Base-by-base conservation (phyloP, 2,888 invertebrate genomes). In the Tolmerus cingulatus region DNA sequence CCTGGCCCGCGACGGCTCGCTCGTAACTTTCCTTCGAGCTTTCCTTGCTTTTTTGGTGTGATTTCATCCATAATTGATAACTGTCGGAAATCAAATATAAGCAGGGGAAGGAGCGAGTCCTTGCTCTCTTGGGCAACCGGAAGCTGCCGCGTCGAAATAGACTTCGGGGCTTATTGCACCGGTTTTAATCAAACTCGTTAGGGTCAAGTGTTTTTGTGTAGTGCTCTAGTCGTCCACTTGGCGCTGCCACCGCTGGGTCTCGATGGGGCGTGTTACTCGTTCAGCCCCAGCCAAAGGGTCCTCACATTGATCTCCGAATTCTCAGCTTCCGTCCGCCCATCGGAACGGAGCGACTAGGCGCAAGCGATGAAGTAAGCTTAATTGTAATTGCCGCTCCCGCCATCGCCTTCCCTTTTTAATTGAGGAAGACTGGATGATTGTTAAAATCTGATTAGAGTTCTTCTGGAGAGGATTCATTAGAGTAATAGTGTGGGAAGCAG, bases 151-250 rank as follows among this genome's bases (percentile, higher is more conserved):
- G 84, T 66, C 74, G 74, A 84, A 84, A 84, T 84, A 46, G 16
- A 40, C 66, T 84, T 57, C 43, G 5, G 23, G 57, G 74, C 43
- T 66, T 84, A 84, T 84, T 30, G 57, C 84, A 66, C 84, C 84
- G 37, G 40, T 84, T 84, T 74, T 84, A 84, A 84, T 84, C 84
- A 74, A 84, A 84, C 84, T 84, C 84, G 84, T 84, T 84, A 84
- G 23, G 84, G 84, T 40, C 66, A 74, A 40, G 74, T 84, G 84
- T 84, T 84, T 84, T 81, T 84, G 66, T 74, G 57, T 40, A 66
- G 84, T 84, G 23, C 84, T n/a, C 74, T 40, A 66, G 57, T 57
- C 34, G n/a, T 23, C 40, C 84, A 66, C 57, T 81, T 55, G 23
- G 43, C 3, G 40, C 8, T 16, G 30, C 23, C 23, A 51, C 12